Evolutionary conservation across 1,140 invertebrate genomes (phyloP).

Genomic region (Drosophila sturtevanti): DNA sequence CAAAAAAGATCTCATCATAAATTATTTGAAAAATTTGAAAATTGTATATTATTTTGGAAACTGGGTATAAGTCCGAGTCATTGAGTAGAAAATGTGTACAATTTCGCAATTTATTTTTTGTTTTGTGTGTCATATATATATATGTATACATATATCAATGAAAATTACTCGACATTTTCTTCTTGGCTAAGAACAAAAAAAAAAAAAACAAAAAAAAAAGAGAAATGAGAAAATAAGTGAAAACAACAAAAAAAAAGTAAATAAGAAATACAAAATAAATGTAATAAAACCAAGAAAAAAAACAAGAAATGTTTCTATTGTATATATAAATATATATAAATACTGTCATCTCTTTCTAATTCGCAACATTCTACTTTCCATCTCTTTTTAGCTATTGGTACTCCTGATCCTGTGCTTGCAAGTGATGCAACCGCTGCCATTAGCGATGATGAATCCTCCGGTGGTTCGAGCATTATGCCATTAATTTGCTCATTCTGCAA

Average conservation of each 20-base stretch:
- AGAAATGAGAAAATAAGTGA: background rate
- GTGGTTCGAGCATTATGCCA: background rate
- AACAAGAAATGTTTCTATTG: background rate
- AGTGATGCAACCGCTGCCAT: background rate
- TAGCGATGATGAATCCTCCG: conserved; percentile 39
- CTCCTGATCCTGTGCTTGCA: background rate
- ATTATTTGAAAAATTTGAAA: background rate
- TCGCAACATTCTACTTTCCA: background rate
- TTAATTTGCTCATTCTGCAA: conserved; percentile 70
- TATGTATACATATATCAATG: conserved; percentile 26
- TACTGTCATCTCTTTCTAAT: background rate
- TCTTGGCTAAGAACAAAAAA: conserved; percentile 29
- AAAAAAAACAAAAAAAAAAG: conserved; percentile 20
- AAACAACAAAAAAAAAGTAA: background rate
- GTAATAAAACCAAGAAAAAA: conserved; percentile 37
- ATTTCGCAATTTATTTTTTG: conserved; percentile 6
- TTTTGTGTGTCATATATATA: conserved; percentile 13
- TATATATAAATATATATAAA: too few relatives aligned
- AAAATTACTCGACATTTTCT: conserved; percentile 40
- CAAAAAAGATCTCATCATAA: background rate
- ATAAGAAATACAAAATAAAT: conserved; percentile 35
- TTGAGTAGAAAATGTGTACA: background rate
- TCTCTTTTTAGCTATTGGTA: background rate
- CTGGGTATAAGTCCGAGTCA: background rate
- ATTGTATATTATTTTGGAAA: background rate